A percentile compares a stretch with the other conserved stretches of the same genome.
Evolutionary conservation across 1,140 invertebrate species (phyloP).

Genomic region (Vollenhovia emeryi): DNA sequence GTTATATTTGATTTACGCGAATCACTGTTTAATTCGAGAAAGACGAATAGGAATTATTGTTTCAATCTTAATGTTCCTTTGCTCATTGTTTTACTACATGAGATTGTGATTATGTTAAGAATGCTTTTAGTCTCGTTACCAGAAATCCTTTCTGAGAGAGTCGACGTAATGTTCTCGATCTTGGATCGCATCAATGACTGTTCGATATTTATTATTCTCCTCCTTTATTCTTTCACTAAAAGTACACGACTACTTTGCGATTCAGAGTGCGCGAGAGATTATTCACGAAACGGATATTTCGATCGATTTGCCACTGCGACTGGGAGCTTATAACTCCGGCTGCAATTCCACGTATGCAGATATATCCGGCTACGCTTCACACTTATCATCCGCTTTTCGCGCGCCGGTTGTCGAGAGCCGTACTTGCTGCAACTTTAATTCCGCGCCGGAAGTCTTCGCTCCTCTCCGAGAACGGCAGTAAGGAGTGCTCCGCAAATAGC

Average conservation of each 20-base stretch:
- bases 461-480: not conserved
- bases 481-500: conserved; percentile 51
- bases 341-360: not conserved
- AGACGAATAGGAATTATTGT: no score
- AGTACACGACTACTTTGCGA: not conserved
- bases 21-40: no score
- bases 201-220: not conserved
- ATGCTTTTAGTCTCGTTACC: no score
- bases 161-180: not conserved
- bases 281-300: not conserved
- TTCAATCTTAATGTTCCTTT: no score
- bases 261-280: not conserved
- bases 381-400: conserved; percentile 40
- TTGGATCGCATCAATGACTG: not conserved
- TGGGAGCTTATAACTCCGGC: not conserved
- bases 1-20: no score
- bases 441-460: conserved; percentile 13
- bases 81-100: no score
- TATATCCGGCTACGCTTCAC: not conserved
- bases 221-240: not conserved
- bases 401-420: conserved; percentile 1
- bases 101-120: no score
- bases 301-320: not conserved
- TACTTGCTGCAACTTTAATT: conserved; percentile 50
- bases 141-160: no score